Percentiles rank a stretch among this genome's conserved stretches.
Evolutionary conservation across 2,113 vertebrate genomes (phyloP).

Genomic region (Scopus umbretta): DNA sequence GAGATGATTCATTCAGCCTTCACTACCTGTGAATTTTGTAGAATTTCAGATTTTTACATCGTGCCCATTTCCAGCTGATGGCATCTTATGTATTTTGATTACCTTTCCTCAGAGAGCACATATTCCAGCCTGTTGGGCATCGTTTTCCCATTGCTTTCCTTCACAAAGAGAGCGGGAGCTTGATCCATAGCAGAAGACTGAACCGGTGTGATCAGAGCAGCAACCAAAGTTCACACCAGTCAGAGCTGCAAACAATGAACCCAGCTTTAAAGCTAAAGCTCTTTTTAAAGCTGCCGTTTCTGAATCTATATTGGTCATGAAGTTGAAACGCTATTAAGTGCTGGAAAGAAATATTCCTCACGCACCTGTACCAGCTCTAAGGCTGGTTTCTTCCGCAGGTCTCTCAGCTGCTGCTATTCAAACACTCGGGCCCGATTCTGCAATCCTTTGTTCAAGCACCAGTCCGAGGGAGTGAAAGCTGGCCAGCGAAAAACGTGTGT

Average conservation of each 20-base stretch:
- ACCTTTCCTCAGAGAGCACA: background rate
- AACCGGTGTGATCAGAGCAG: background rate
- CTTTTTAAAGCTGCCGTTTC: background rate
- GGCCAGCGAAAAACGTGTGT: background rate
- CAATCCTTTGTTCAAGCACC: conserved; percentile 24
- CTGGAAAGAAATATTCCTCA: background rate
- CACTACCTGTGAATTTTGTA: background rate
- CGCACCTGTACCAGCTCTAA: background rate
- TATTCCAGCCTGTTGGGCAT: background rate
- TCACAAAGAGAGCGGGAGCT: background rate
- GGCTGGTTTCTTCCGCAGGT: background rate
- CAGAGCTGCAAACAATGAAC: background rate
- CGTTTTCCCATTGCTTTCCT: background rate
- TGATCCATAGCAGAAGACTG: background rate
- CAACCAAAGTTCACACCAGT: background rate
- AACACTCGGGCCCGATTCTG: background rate
- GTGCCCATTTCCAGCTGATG: background rate
- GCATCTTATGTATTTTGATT: fast-evolving
- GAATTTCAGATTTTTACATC: background rate
- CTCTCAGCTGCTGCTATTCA: background rate
- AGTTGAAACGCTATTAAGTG: background rate
- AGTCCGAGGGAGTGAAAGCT: background rate
- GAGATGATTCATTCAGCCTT: background rate
- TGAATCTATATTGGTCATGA: background rate
- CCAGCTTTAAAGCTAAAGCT: background rate